Base-by-base conservation (phyloP, 1,140 invertebrate genomes). In the Ostrea edulis region DNA sequence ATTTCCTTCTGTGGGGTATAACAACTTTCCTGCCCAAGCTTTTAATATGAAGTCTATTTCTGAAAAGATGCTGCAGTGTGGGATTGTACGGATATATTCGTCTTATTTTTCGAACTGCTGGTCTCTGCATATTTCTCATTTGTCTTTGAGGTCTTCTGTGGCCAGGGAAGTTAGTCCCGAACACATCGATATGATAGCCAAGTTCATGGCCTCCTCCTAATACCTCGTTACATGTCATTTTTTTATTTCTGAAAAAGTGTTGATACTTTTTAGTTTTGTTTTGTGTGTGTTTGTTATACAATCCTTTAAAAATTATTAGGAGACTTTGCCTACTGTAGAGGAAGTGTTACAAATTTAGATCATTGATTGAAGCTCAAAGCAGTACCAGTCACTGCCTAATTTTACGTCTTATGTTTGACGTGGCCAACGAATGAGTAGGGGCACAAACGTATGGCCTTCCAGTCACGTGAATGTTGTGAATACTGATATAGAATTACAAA, bases 141-240 rank as follows among this genome's bases (percentile, higher is more conserved):
- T 11, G 25, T 5, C n/a, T n/a, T n/a, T n/a, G n/a, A n/a, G 68
- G 22, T 77, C 25, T 77, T 12, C 22, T 29, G n/a, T 62, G 55
- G 14, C 25, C 68, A 4, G 68, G 68, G 29, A 77, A 77, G 29
- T 77, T 77, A 25, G 68, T 77, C 35, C 68, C 68, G 29, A 77
- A 77, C 68, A 77, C 68, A 35, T 77, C 68, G 14, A 77, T 77
- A 29, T 77, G 68, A 35, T 77, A 77, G 8, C 68, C 68, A 22
- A 77, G 12, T 14, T 25, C 68, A 25, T 77, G 68, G 29, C 68
- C 68, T 14, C 68, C 68, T 77, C 68, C 68, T 77, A 77, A 35
- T 2, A 77, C 29, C 25, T 35, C 7, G 9, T 35, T 77, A 77
- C 68, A 77, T 22, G 68, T 29, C 68, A 77, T 35, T 25, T 9